Conservation (phyloP, 2,797 vertebrate genomes). For the Crax fasciolata region DNA sequence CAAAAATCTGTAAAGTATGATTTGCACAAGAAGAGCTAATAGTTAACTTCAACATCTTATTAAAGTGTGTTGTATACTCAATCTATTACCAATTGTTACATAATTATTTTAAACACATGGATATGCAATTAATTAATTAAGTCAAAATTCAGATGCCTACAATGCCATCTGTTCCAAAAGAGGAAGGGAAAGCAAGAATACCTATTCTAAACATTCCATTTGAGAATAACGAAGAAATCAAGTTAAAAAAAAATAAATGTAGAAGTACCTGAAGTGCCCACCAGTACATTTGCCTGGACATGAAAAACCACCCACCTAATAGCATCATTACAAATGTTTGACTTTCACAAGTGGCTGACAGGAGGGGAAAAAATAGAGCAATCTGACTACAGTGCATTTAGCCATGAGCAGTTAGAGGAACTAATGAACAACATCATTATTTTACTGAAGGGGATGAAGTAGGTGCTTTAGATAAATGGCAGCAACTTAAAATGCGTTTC, state of each 20-base stretch:
- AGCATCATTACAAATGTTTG: conserved; percentile 40
- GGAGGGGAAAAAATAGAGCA: background rate
- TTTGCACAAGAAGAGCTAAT: background rate
- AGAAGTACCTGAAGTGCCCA: background rate
- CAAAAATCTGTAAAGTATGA: background rate
- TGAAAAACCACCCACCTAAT: background rate
- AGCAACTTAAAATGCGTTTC: conserved; percentile 70
- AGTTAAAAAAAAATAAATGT: fast-evolving
- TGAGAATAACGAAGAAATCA: background rate
- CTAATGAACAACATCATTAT: conserved; percentile 71
- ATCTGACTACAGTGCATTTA: conserved; percentile 44
- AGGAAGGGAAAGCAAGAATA: background rate
- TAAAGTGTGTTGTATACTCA: background rate
- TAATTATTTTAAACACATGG: background rate
- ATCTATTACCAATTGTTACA: background rate
- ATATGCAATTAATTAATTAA: background rate
- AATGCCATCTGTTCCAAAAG: background rate
- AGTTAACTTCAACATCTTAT: background rate
- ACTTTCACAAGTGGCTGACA: background rate
- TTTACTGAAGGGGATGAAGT: conserved; percentile 74
- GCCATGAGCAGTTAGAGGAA: conserved; percentile 64
- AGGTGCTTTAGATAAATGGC: conserved; percentile 71
- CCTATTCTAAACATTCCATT: background rate
- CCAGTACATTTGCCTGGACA: background rate
- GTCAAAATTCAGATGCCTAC: background rate